A percentile compares a stretch with the other conserved stretches of the same genome.
phyloP scores from a whole-genome alignment of 2,888 invertebrate genomes.

The Liopterus haemorrhoidalis region DNA sequence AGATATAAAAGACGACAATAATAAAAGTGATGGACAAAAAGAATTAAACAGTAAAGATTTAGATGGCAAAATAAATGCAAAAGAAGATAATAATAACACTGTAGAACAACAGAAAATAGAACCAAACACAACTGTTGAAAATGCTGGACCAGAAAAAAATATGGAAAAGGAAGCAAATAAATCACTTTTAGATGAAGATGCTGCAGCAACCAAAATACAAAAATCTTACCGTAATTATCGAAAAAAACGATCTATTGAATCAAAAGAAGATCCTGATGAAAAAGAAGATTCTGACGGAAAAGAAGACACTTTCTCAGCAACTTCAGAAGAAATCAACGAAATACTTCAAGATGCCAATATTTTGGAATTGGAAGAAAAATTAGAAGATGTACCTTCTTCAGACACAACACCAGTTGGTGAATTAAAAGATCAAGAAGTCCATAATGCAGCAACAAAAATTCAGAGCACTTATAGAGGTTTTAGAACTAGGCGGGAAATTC shows the following conservation, averaged over 20 bases:
- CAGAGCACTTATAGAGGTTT: constrained; percentile 7
- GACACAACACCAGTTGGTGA: constrained; percentile 7
- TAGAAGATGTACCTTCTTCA: constrained; percentile 2
- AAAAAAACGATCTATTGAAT: constrained; percentile 6
- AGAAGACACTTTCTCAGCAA: constrained; percentile 10
- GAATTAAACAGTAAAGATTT: neutral
- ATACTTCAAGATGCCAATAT: neutral
- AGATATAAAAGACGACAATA: neutral
- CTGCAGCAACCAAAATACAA: constrained; percentile 9
- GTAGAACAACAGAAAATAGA: neutral
- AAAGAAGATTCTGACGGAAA: constrained; percentile 2
- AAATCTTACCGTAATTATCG: constrained; percentile 1
- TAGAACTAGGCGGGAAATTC: constrained; percentile 7
- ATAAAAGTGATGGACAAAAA: neutral
- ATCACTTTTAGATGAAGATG: constrained; percentile 26
- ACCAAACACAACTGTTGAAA: constrained; percentile 12
- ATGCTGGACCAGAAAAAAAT: constrained; percentile 26
- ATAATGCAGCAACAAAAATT: constrained; percentile 7
- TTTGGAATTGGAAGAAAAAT: constrained; percentile 11
- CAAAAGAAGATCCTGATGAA: neutral
- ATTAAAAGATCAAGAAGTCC: constrained; percentile 14
- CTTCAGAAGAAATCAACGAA: too few relatives aligned
- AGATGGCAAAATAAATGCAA: neutral
- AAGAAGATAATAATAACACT: neutral
- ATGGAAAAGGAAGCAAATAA: constrained; percentile 35